phyloP scores from a whole-genome alignment of 2,888 invertebrate genomes.

The Neelides folsomi region DNA sequence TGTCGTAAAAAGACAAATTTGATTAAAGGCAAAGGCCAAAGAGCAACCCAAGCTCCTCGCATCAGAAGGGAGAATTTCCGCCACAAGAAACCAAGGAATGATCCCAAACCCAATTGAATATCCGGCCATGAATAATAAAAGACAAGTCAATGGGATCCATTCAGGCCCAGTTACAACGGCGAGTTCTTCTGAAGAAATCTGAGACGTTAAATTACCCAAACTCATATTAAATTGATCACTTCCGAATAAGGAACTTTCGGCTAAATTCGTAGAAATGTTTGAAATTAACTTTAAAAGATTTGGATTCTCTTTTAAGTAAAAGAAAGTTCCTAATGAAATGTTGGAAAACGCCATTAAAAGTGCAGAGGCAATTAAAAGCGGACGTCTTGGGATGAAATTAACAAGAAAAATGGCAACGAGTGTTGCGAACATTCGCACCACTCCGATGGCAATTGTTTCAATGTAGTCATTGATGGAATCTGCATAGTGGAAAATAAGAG shows the following conservation, averaged over 20 bases:
- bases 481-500: slow-evolving; percentile 29
- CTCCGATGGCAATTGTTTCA: slow-evolving; percentile 27
- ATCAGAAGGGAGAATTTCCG: slow-evolving; percentile 27
- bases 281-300: neutral
- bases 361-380: slow-evolving; percentile 23
- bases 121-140: slow-evolving; percentile 24
- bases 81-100: slow-evolving; percentile 30
- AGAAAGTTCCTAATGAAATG: neutral
- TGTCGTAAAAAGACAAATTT: slow-evolving; percentile 24
- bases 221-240: no score
- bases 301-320: neutral
- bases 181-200: neutral
- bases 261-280: neutral
- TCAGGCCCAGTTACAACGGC: slow-evolving; percentile 6
- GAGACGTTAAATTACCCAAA: neutral
- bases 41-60: slow-evolving; percentile 23
- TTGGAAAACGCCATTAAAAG: slow-evolving; percentile 15
- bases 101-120: slow-evolving; percentile 30
- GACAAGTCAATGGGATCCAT: slow-evolving; percentile 28
- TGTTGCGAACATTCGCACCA: slow-evolving; percentile 28
- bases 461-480: slow-evolving; percentile 28
- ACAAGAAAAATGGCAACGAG: slow-evolving; percentile 27
- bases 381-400: slow-evolving; percentile 23
- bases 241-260: no score
- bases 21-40: slow-evolving; percentile 24